Percentiles rank a stretch among this genome's conserved stretches.
phyloP scores from a whole-genome alignment of 2,888 invertebrate genomes.

The Arrhopalites spinosus region DNA sequence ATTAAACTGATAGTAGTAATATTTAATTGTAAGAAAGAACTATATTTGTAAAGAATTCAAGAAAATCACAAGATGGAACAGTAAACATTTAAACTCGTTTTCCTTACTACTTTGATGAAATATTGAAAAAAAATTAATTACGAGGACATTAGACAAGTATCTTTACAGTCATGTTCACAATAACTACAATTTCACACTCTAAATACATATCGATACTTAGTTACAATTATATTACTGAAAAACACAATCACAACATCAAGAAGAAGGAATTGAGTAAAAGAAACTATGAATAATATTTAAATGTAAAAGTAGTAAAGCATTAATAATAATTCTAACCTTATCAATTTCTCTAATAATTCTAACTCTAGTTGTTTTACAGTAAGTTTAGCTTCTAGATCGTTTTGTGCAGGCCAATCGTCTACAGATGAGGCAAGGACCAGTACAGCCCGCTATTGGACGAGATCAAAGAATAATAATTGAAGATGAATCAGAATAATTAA shows the following conservation, averaged over 20 bases:
- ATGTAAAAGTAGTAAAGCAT: background rate
- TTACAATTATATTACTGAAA: background rate
- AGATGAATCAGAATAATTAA: too few species aligned
- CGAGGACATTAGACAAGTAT: too few species aligned
- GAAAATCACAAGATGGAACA: background rate
- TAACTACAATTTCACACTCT: too few species aligned
- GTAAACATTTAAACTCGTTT: background rate
- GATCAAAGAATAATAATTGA: too few species aligned
- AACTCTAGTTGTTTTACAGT: conserved; percentile 87
- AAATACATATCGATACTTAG: too few species aligned
- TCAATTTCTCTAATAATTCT: conserved; percentile 79
- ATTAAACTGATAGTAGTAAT: too few species aligned
- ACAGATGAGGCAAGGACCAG: conserved; percentile 71
- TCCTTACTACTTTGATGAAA: too few species aligned
- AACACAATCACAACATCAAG: background rate
- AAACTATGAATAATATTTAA: background rate
- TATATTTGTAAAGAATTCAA: too few species aligned
- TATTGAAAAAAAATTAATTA: too few species aligned
- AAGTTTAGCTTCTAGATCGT: conserved; percentile 72
- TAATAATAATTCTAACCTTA: conserved; percentile 66
- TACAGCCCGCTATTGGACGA: too few species aligned
- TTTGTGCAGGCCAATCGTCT: conserved; percentile 61
- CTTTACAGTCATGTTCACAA: too few species aligned
- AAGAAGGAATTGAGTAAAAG: background rate
- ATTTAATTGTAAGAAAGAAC: too few species aligned